Conservation (phyloP, 2,888 invertebrate genomes). For the Caenorhabditis sp. region DNA sequence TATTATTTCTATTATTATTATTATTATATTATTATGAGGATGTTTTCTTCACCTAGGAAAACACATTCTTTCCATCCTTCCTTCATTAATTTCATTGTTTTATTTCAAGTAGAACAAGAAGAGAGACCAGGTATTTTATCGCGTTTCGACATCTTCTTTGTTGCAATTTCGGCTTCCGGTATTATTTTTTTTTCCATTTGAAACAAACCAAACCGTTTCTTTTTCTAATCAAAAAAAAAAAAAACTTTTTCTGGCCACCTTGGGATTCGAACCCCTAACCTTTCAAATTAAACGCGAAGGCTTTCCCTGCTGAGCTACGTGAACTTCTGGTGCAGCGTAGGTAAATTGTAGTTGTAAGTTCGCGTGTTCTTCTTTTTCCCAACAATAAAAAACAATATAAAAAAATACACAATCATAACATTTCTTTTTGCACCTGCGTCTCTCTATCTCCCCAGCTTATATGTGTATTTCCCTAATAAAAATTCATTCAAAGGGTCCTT, state of each 20-base stretch:
- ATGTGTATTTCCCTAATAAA: background rate
- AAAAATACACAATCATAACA: background rate
- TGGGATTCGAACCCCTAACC: too few relatives aligned
- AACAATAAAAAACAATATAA: background rate
- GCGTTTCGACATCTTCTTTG: background rate
- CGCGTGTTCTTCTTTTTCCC: background rate
- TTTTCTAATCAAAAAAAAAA: too few relatives aligned
- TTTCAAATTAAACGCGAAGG: too few relatives aligned
- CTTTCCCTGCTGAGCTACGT: too few relatives aligned
- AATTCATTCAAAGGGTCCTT: background rate
- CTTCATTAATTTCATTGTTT: too few relatives aligned
- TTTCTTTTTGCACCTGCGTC: background rate
- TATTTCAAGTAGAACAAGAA: background rate
- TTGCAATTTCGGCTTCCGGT: background rate
- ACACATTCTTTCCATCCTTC: background rate
- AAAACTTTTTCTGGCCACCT: too few relatives aligned
- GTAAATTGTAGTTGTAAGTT: too few relatives aligned
- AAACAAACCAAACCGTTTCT: too few relatives aligned
- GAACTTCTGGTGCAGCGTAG: too few relatives aligned
- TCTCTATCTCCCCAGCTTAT: background rate
- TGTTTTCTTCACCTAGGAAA: background rate
- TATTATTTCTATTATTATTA: background rate
- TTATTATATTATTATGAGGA: background rate
- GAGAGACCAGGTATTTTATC: background rate
- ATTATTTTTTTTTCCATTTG: too few relatives aligned